These are phyloP conservation scores for Eurypyga helias DNA, from an alignment of 2,113 vertebrate genomes.

Conservation along the genomic window DNA sequence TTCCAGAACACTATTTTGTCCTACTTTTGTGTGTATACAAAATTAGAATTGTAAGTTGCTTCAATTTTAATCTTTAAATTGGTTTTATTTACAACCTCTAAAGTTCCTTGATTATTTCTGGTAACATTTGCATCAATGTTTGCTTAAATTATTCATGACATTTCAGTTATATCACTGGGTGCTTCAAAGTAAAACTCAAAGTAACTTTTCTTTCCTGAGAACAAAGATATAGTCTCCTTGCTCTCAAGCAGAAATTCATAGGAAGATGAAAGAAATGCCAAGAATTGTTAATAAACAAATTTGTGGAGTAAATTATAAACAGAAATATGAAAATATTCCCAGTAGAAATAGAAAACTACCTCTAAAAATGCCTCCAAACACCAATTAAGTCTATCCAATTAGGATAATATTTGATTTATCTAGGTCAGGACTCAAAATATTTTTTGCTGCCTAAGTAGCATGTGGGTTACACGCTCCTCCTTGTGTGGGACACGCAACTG, in stretches of 20 bases:
- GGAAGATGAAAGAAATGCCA: conserved; percentile 66
- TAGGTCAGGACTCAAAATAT: conserved; percentile 32
- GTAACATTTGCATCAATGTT: conserved; percentile 53
- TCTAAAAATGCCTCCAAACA: conserved; percentile 52
- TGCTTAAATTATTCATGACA: conserved; percentile 73
- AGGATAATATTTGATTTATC: conserved; percentile 49
- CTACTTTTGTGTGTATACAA: conserved; percentile 43
- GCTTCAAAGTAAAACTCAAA: conserved; percentile 69
- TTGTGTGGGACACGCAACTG: background rate
- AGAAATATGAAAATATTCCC: conserved; percentile 64
- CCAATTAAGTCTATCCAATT: conserved; percentile 48
- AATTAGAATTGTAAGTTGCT: conserved; percentile 60
- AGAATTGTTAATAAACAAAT: conserved; percentile 63
- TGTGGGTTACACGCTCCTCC: background rate
- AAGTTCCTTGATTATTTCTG: conserved; percentile 69
- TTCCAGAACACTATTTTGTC: conserved; percentile 50
- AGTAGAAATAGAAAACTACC: conserved; percentile 15
- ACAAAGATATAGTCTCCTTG: conserved; percentile 50
- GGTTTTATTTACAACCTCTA: conserved; percentile 67
- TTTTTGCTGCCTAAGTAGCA: background rate
- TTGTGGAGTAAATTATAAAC: conserved; percentile 52
- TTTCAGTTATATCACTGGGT: conserved; percentile 68
- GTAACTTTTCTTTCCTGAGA: conserved; percentile 64
- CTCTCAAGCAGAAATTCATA: conserved; percentile 44
- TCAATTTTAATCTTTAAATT: conserved; percentile 62